phyloP scores from a whole-genome alignment of 2,888 invertebrate species.

The Tetanocera ferruginea region DNA sequence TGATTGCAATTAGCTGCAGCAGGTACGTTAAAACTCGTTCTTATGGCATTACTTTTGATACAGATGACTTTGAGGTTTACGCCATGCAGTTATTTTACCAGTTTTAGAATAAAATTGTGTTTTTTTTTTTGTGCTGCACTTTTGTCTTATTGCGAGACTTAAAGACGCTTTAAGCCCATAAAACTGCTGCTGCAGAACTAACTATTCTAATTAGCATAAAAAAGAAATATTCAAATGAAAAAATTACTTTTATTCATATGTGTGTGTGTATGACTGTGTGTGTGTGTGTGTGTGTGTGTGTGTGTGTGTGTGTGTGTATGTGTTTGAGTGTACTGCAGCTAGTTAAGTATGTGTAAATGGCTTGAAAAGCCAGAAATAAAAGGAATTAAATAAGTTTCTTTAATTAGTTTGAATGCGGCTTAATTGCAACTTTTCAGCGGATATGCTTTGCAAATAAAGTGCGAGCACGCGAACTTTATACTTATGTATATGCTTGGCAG shows the following conservation, averaged over 20 bases:
- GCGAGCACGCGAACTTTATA: conserved; percentile 56
- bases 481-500: conserved; percentile 11
- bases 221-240: conserved; percentile 30
- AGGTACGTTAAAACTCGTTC: not conserved
- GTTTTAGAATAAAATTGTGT: not conserved
- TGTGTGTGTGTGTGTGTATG: conserved; percentile 18
- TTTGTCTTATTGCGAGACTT: not conserved
- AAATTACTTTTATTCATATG: conserved; percentile 18
- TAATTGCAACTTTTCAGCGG: conserved; percentile 26
- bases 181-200: conserved; percentile 17
- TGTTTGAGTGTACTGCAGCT: conserved; percentile 49
- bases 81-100: not conserved
- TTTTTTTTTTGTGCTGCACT: not conserved
- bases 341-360: conserved; percentile 48
- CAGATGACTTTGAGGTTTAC: too few relatives aligned
- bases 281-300: conserved; percentile 19
- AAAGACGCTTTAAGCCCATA: not conserved
- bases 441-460: conserved; percentile 26
- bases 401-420: conserved; percentile 36
- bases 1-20: not conserved
- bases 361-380: not conserved
- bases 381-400: conserved; percentile 26
- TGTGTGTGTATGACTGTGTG: conserved; percentile 9
- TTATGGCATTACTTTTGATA: not conserved
- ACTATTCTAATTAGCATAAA: conserved; percentile 37